A percentile compares a stretch with the other conserved stretches of the same genome.
Evolutionary conservation across 2,113 vertebrate species (phyloP).

Genomic region (Prolemur simus): DNA sequence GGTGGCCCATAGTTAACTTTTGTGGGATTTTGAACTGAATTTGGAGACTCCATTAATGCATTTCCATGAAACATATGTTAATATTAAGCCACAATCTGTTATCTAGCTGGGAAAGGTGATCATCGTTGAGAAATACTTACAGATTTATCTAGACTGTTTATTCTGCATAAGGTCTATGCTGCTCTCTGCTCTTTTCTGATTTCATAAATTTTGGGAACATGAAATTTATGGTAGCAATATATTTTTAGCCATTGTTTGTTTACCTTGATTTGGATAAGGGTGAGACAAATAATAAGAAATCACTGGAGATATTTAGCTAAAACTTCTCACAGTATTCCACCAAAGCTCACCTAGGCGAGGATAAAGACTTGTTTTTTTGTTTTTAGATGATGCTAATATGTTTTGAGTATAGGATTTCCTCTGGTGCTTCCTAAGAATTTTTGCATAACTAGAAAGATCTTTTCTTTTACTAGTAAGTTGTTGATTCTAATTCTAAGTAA

Average conservation of each 20-base stretch:
- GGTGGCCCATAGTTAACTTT: not conserved
- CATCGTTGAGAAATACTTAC: not conserved
- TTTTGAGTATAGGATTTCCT: not conserved
- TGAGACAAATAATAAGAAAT: not conserved
- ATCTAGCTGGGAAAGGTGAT: not conserved
- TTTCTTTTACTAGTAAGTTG: not conserved
- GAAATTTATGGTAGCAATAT: not conserved
- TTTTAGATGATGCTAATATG: not conserved
- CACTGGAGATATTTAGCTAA: not conserved
- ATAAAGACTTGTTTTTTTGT: not conserved
- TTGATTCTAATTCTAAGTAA: conserved; percentile 14
- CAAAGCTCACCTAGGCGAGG: not conserved
- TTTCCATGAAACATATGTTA: not conserved
- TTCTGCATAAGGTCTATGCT: not conserved
- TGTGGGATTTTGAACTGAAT: not conserved
- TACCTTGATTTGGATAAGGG: conserved; percentile 15
- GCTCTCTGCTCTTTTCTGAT: not conserved
- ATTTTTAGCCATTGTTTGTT: not conserved
- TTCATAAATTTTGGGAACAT: not conserved
- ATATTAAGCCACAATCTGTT: not conserved
- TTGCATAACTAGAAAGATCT: not conserved
- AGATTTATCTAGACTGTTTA: not conserved
- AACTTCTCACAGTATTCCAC: not conserved
- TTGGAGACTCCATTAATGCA: not conserved
- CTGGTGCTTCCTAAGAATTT: not conserved